Base-by-base conservation (phyloP, 2,888 invertebrate genomes). In the Ecliptopera silaceata region DNA sequence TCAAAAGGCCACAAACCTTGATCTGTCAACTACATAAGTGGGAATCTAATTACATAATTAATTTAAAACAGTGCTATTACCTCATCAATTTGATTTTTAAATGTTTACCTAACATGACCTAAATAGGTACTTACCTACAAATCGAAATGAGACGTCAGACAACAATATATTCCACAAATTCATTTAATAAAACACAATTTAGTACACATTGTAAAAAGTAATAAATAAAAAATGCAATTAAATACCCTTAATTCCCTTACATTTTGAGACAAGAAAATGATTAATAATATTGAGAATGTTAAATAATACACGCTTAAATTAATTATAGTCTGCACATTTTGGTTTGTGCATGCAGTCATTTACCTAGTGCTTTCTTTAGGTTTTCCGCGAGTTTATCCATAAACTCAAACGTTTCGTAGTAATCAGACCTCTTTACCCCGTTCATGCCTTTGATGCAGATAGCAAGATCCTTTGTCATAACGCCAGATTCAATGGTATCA, bases 391-490 rank as follows among this genome's bases (percentile, higher is more conserved):
- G 85, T 78, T 98, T 99, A 80, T 98, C 94, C 92, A 99, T 94
- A 83, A 99, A 99, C 75, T 97, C 98, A 81, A 99, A 99, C 0
- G 99, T 99, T 91, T 98, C 98, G 83, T 97, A 92, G 82, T 99
- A 99, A 88, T 99, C 99, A 15, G 92, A 85, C 64, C 97, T 89
- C 71, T 93, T 86, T 0, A 95, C 95, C 69, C 94, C 95, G 85
- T 92, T 94, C 94, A 97, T 96, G 63, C 98, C 98, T 90, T 99
- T 99, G 75, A 99, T 95, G 82, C 99, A 99, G 81, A 99, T 97
- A 41, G 99, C 99, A 79, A 99, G 93, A 93, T 99, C 99, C 86
- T 99, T 99, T 51, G 99, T 99, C 98, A 99, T 98, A 67, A 93
- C 92, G 26, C 99, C 99, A 54, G 95, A 91, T 85, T 99, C 98